Percentiles rank a stretch among this genome's conserved stretches.
These are phyloP conservation scores for Coboldia fuscipes DNA, from an alignment of 1,140 invertebrate genomes.

Conservation along the genomic window DNA sequence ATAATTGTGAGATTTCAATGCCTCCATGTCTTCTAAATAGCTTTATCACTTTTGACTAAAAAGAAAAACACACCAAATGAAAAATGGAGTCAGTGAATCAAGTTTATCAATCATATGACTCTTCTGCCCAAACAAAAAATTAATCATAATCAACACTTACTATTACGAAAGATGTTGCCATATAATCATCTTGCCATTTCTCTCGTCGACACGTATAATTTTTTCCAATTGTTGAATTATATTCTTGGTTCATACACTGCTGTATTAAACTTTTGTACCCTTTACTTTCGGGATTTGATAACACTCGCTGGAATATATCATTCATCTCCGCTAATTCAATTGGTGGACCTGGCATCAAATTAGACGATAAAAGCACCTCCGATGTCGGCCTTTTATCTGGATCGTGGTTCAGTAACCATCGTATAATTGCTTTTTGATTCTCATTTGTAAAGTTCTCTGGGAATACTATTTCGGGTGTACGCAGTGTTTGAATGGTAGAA, in stretches of 20 bases:
- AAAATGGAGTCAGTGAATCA: no score
- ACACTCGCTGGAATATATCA: constrained; percentile 52
- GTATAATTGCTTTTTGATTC: constrained; percentile 18
- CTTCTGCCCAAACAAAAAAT: no score
- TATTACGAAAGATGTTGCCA: no score
- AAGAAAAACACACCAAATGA: no score
- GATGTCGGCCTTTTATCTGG: constrained; percentile 60
- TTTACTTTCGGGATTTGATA: constrained; percentile 61
- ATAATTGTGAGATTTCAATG: constrained; percentile 43
- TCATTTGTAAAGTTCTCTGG: constrained; percentile 22
- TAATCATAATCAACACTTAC: no score
- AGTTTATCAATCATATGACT: no score
- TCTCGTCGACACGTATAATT: no score
- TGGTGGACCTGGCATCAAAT: constrained; percentile 44
- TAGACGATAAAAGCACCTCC: constrained; percentile 56
- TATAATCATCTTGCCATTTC: no score
- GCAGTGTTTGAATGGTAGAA: constrained; percentile 44
- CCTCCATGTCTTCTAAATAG: constrained; percentile 62
- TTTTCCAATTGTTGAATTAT: no score
- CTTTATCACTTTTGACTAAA: constrained; percentile 27
- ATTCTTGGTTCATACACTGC: constrained; percentile 41
- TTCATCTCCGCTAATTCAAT: constrained; percentile 64
- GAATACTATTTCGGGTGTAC: constrained; percentile 41
- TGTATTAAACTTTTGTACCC: constrained; percentile 56
- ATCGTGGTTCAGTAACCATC: constrained; percentile 69